phyloP scores from a whole-genome alignment of 2,797 vertebrate species.

The Mormyrops attenuatus region DNA sequence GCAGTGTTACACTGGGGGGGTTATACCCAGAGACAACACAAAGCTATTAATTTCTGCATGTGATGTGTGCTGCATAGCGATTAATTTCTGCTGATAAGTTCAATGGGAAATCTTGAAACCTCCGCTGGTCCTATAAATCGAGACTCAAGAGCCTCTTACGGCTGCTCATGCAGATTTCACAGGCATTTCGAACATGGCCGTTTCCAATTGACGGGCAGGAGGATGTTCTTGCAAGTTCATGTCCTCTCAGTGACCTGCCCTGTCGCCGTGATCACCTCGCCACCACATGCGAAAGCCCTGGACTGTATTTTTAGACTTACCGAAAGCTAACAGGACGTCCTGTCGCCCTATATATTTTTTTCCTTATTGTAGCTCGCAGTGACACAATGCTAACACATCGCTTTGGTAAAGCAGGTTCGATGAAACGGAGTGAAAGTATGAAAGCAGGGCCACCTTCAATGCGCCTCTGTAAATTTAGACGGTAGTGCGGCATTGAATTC shows the following conservation, averaged over 20 bases:
- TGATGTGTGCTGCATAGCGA: background rate
- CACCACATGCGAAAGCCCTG: background rate
- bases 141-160: background rate
- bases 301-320: slow-evolving; percentile 35
- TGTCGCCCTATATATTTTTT: slow-evolving; percentile 33
- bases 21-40: background rate
- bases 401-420: background rate
- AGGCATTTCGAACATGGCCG: background rate
- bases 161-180: background rate
- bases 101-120: background rate
- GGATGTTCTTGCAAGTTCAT: background rate
- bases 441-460: background rate
- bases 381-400: background rate
- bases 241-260: slow-evolving; percentile 35
- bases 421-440: background rate
- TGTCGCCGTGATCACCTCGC: background rate
- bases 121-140: background rate
- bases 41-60: slow-evolving; percentile 16
- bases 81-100: slow-evolving; percentile 14
- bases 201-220: background rate
- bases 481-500: slow-evolving; percentile 27
- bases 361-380: background rate
- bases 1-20: slow-evolving; percentile 2
- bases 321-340: slow-evolving; percentile 40
- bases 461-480: slow-evolving; percentile 22